phyloP scores from a whole-genome alignment of 2,797 vertebrate genomes.

The Notoglanidium macrostoma region DNA sequence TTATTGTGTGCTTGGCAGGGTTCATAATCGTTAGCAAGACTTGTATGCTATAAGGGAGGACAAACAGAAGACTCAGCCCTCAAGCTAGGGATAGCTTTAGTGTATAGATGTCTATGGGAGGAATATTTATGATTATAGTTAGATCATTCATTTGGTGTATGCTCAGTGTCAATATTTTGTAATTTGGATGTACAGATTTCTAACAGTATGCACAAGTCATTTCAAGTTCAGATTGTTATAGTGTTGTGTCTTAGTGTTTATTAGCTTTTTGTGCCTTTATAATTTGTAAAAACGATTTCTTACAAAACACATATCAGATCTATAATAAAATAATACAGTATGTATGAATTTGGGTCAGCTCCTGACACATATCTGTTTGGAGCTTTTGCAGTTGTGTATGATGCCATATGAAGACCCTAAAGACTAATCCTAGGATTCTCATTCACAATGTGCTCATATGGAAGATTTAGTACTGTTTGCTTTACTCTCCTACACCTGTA shows the following conservation, averaged over 20 bases:
- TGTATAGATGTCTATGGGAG: background rate
- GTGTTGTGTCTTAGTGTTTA: background rate
- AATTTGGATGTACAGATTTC: background rate
- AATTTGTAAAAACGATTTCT: background rate
- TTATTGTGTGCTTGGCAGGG: background rate
- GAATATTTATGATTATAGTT: background rate
- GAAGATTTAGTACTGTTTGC: background rate
- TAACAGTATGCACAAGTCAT: background rate
- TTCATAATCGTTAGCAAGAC: background rate
- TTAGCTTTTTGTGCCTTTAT: background rate
- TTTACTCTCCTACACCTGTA: background rate
- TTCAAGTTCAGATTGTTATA: background rate
- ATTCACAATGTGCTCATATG: background rate
- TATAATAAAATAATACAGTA: background rate
- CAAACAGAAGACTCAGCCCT: background rate
- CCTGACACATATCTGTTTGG: background rate
- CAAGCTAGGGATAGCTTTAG: background rate
- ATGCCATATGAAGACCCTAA: background rate
- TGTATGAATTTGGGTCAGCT: background rate
- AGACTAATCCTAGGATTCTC: background rate
- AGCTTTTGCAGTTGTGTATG: background rate
- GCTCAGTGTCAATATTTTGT: too few species aligned
- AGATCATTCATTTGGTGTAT: background rate
- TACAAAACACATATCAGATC: background rate
- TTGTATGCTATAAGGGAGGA: background rate